Evolutionary conservation across 2,797 vertebrate species (phyloP), one percentile per base, ranked within the genome.

Genomic region (Smutsia gigantea): DNA sequence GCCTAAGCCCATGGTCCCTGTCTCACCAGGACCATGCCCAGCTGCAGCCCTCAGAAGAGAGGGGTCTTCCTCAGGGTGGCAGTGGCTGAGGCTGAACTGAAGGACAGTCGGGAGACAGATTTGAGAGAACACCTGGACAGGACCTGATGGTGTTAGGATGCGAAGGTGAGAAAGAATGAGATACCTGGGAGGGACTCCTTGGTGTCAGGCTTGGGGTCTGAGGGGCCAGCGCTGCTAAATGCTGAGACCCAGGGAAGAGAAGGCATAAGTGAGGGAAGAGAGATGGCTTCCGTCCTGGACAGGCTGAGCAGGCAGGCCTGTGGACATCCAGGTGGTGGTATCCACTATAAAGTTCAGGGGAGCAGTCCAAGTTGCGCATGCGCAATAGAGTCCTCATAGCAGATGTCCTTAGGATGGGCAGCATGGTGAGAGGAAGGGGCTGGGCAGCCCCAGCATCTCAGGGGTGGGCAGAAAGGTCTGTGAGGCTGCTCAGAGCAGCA

Each of bases 221-320:
- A 23, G 37, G 63, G 46, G 42, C 7, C 21, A 53, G 13, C 5
- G n/a, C 77, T 75, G 17, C 72, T 4, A 1, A 11, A 2, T 34
- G 34, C 64, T 77, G 39, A 91, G 61, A 81, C n/a, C 34, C 53
- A 49, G 59, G 81, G 49, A 82, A 87, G 6, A 77, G 59, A 89
- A 78, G 27, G 25, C 42, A 15, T 1, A 1, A 15, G 5, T 39
- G 19, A 18, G n/a, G 29, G 19, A 75, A 87, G 53, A 53, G 37
- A 49, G 10, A 37, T 14, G 13, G 39, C 17, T 64, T 85, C 85
- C 4, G 10, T 37, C 51, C 19, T 51, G 8, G 49, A 39, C 27
- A 42, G 8, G 77, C 21, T 21, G 13, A 55, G 79, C 5, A 8
- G 34, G 11, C 31, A 31, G 51, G 46, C 11, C 57, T 68, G 17